These are phyloP conservation scores for Glaucopsyche alexis DNA, from an alignment of 2,888 invertebrate genomes.

Conservation along the genomic window DNA sequence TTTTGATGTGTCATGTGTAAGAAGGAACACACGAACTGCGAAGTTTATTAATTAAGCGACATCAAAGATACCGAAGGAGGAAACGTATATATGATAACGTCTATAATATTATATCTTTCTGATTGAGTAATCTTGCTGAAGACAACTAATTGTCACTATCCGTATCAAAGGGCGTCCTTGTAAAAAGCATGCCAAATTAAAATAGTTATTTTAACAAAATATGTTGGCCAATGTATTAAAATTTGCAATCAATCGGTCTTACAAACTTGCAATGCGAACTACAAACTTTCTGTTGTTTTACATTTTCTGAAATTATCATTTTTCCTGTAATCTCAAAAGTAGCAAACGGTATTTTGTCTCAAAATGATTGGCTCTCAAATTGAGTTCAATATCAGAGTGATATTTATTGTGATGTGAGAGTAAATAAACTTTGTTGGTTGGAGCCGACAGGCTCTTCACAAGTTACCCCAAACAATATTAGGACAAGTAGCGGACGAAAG, in stretches of 20 bases:
- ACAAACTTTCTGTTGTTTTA: neutral
- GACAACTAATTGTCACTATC: neutral
- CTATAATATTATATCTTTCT: neutral
- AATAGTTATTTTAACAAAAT: too few species aligned
- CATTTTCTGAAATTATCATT: neutral
- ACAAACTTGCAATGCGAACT: neutral
- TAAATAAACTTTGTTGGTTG: conserved; percentile 1
- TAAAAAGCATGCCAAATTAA: neutral
- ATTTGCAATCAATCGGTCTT: too few species aligned
- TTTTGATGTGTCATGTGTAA: neutral
- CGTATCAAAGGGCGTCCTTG: neutral
- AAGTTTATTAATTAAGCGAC: neutral
- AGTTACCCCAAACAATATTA: neutral
- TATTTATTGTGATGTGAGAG: conserved; percentile 13
- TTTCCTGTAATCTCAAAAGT: neutral
- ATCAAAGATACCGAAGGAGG: neutral
- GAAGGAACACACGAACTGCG: neutral
- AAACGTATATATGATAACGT: neutral
- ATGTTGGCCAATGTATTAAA: too few species aligned
- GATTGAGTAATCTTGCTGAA: neutral
- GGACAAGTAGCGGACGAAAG: neutral
- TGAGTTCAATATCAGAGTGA: neutral
- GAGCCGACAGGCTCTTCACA: neutral
- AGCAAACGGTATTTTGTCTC: neutral
- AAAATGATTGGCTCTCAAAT: neutral